Evolutionary conservation across 2,888 invertebrate genomes (phyloP), one percentile per base, ranked within the genome.

Genomic region (Crossocerus cetratus): DNA sequence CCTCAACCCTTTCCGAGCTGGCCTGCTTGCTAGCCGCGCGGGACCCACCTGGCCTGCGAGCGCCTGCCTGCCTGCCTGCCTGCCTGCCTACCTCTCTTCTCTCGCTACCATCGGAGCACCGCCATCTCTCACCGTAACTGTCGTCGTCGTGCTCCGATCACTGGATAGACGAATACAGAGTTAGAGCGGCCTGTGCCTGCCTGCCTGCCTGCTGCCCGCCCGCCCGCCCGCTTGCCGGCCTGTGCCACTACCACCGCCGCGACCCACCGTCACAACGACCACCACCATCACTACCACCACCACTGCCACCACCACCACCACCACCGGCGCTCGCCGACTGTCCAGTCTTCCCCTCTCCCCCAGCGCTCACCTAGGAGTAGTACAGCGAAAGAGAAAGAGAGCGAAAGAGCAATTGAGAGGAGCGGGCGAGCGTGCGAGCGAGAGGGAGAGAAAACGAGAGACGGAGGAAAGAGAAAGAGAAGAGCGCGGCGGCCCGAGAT

Each of bases 351-450:
- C 83, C 78, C 80, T 79, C 82, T 83, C 80, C 78, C 32, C 8
- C 32, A 32, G 72, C 77, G 78, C 81, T 83, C 82, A 83, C 82
- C 86, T 84, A 84, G 80, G 74, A 78, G 69, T 77, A 77, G 73
- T 8, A 75, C 72, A 77, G 75, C 72, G 81, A 77, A 77, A 73
- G 74, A 70, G 62, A 74, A 63, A 61, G 68, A 68, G 68, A 62
- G 55, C 67, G 56, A 49, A 55, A 56, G 67, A 60, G 49, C 61
- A 71, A 72, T 64, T 65, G 59, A 67, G 65, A 65, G 74, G 54
- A 74, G 32, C 67, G 63, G 59, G 74, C 65, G 69, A 60, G 66
- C 69, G 67, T 13, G 63, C 22, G 58, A 44, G 49, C 56, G 65
- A 73, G 69, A 70, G 69, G 59, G 66, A 74, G 74, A 65, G 66